Evolutionary conservation across 2,113 vertebrate species (phyloP).

Genomic region (Poeciliopsis turrubarensis): DNA sequence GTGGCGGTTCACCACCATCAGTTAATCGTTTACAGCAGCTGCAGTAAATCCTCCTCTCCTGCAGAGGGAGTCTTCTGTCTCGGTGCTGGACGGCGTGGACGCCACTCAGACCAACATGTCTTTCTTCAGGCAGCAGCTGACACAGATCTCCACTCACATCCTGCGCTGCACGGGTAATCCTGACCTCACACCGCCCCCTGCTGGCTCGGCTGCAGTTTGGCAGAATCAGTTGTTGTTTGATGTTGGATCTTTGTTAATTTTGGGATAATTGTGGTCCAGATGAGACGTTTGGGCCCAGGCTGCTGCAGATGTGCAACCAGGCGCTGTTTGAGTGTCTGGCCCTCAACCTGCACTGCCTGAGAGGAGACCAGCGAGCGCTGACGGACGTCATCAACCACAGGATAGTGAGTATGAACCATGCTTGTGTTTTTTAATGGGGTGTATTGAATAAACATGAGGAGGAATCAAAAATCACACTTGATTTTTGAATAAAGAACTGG

Average conservation of each 20-base stretch:
- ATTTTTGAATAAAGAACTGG: too few species aligned
- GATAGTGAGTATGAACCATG: constrained; percentile 79
- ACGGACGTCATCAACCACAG: constrained; percentile 90
- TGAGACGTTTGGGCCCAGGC: constrained; percentile 84
- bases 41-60: neutral
- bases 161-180: constrained; percentile 85
- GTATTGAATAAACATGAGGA: too few species aligned
- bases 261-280: constrained; percentile 67
- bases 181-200: neutral
- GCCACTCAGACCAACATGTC: constrained; percentile 88
- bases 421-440: too few species aligned
- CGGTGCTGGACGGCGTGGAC: constrained; percentile 87
- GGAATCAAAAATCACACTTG: too few species aligned
- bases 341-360: constrained; percentile 89
- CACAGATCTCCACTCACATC: constrained; percentile 86
- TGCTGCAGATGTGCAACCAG: constrained; percentile 90
- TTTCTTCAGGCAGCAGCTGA: constrained; percentile 90
- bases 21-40: neutral
- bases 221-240: neutral
- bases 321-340: constrained; percentile 91
- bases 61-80: constrained; percentile 85
- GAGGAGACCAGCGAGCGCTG: constrained; percentile 87
- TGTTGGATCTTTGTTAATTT: neutral
- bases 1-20: too few species aligned
- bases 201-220: too few species aligned